Percentiles rank a stretch among this genome's conserved stretches.
phyloP scores from a whole-genome alignment of 2,888 invertebrate species.

The Dryocosmus kuriphilus region DNA sequence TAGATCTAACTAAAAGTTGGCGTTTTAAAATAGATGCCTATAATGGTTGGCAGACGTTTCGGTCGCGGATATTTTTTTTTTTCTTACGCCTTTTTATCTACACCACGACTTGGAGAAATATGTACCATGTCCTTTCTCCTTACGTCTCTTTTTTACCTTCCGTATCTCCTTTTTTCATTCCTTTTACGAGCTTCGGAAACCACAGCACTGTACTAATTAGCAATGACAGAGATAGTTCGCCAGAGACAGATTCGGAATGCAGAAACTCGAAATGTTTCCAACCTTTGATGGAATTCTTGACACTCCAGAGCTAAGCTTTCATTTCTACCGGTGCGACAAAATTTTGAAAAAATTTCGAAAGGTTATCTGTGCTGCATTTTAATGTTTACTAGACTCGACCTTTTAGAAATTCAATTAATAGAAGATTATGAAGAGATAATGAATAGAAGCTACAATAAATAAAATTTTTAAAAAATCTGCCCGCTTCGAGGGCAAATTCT shows the following conservation, averaged over 20 bases:
- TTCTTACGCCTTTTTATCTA: neutral
- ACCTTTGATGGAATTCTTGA: neutral
- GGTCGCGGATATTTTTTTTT: neutral
- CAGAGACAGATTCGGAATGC: conserved; percentile 4
- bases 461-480: no score
- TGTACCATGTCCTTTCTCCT: neutral
- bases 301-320: neutral
- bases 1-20: no score
- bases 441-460: neutral
- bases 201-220: conserved; percentile 15
- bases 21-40: no score
- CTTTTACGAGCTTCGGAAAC: conserved; percentile 6
- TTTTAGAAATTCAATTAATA: neutral
- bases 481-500: no score
- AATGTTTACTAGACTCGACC: neutral
- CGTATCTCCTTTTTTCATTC: conserved; percentile 13
- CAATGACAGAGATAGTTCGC: conserved; percentile 1
- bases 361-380: conserved; percentile 1
- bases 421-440: neutral
- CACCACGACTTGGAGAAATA: neutral
- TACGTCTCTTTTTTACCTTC: conserved; percentile 6
- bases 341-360: neutral
- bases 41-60: no score
- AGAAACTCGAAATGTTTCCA: conserved; percentile 4
- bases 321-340: neutral